Conservation (phyloP, 2,888 invertebrate species). For the Drosophila recens region DNA sequence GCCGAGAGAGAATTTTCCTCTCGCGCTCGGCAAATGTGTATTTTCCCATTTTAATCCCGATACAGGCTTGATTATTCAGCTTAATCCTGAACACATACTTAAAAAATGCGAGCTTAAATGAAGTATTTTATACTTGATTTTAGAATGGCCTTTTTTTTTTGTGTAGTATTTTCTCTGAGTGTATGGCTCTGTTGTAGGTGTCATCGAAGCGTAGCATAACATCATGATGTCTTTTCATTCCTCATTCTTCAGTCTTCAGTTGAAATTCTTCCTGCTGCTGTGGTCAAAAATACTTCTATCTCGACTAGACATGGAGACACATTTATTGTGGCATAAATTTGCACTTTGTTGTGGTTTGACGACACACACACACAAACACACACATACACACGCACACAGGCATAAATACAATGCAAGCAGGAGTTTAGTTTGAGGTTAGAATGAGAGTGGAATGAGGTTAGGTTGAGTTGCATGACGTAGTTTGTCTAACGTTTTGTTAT, state of each 20-base stretch:
- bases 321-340: conserved; percentile 79
- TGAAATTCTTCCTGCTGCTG: conserved; percentile 22
- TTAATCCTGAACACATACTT: too few relatives aligned
- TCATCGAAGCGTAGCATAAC: conserved; percentile 15
- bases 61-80: too few relatives aligned
- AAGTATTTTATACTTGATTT: too few relatives aligned
- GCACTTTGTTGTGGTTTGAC: conserved; percentile 75
- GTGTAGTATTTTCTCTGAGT: too few relatives aligned
- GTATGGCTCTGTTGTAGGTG: neutral
- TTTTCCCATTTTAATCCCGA: too few relatives aligned
- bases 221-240: neutral
- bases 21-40: too few relatives aligned
- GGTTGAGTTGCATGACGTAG: conserved; percentile 37
- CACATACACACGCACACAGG: conserved; percentile 1
- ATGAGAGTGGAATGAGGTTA: conserved; percentile 26
- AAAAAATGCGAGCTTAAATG: too few relatives aligned
- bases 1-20: too few relatives aligned
- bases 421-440: conserved; percentile 35
- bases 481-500: conserved; percentile 62
- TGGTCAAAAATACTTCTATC: conserved; percentile 33
- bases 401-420: neutral
- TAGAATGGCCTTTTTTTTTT: too few relatives aligned
- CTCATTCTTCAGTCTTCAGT: neutral
- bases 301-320: conserved; percentile 36
- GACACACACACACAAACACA: conserved; percentile 23